Base-by-base conservation (phyloP, 1,140 invertebrate genomes). In the Drosophila orosa region DNA sequence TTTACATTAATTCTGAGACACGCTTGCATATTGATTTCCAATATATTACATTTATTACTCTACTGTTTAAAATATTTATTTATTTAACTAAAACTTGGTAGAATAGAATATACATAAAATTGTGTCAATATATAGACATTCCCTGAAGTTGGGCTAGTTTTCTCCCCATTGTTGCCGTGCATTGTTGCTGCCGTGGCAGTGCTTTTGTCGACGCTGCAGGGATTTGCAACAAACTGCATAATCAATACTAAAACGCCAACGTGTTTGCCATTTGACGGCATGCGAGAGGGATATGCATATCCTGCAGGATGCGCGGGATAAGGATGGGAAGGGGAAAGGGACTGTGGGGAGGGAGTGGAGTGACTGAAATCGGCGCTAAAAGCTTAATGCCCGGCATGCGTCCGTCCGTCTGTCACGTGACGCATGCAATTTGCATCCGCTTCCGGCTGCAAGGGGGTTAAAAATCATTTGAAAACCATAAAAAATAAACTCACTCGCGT, bases 381-480 rank as follows among this genome's bases (percentile, higher is more conserved):
- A 87, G 83, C 83, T 86, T 87, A 86, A 87, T 86, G 79, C 82
- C 74, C 75, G 35, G 66, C 74, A 73, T 75, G 72, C 73, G 73
- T 67, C 71, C 63, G 83, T 68, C 74, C 61, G 84, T 78, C 76
- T 89, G 84, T 89, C 84, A 89, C 84, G 84, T 89, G 84, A 89
- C 84, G 84, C 84, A 89, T 89, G 84, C 84, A 89, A 89, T 89
- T 89, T 82, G 84, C 84, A 89, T 89, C 84, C 84, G 84, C 80
- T 89, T 89, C 84, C 84, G 84, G 84, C 77, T 57, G 80, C 72
- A 59, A 31, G 76, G 84, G 84, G 84, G 84, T 89, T 89, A 75
- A 89, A 89, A 89, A 89, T 89, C 84, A 89, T 89, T 89, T 89
- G 87, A 78, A 89, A 89, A 89, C 84, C 84, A 89, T 89, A 89